Base-by-base conservation (phyloP, 2,888 invertebrate species). In the Barypeithes pellucidus region DNA sequence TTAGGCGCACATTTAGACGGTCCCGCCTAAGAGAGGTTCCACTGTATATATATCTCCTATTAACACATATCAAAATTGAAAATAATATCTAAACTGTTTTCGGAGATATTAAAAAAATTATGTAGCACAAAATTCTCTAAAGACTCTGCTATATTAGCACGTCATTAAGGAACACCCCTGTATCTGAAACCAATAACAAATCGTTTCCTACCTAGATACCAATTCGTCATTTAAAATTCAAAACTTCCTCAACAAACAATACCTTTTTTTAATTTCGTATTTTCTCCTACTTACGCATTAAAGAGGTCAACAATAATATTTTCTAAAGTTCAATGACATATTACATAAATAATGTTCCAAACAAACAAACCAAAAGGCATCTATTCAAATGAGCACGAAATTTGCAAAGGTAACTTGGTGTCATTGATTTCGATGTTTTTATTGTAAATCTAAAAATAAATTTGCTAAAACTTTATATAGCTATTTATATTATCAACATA, bases 401-500 rank as follows among this genome's bases (percentile, higher is more conserved):
- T 50, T 50, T 50, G 50, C 22, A 50, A 50, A 50, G 50, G 50
- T 50, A 50, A 50, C 50, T 50, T n/a, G 4, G 50, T 50, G 50
- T 50, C 50, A 50, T 50, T 50, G 50, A 50, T 50, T 50, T 50
- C 50, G 5, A 50, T n/a, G 22, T 24, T 50, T 50, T 12, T 50
- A n/a, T 20, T 24, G 5, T 20, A 50, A 50, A 24, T 12, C 22
- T 50, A 50, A 50, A 50, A 50, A 50, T 50, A 50, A 22, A 24
- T 50, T 22, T 50, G 24, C 4, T 50, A 50, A 43, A 7, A 50
- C 20, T 50, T 50, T 22, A 50, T 50, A 20, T 12, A 9, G 20
- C 22, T 1, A 47, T 8, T 5, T 8, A 14, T 16, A 45, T 20
- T 20, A 20, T 45, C 4, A 18, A 8, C 20, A 20, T 20, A 43